These are phyloP conservation scores for Hiodon alosoides DNA, from an alignment of 2,113 vertebrate species.

Conservation along the genomic window DNA sequence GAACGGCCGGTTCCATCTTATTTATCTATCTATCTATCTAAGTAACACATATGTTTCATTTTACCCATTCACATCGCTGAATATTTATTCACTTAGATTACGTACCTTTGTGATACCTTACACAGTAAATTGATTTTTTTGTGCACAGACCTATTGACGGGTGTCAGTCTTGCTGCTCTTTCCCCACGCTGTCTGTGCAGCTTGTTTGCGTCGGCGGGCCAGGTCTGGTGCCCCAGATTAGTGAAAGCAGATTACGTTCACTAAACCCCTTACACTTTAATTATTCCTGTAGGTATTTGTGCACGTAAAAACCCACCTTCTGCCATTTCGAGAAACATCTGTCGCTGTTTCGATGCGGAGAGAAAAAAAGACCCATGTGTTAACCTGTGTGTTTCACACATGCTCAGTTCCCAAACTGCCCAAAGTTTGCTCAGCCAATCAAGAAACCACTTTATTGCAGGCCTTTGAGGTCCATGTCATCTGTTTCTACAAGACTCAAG, in stretches of 20 bases:
- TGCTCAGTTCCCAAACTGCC: too few species aligned
- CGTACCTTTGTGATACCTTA: too few species aligned
- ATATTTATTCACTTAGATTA: too few species aligned
- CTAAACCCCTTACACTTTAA: constrained; percentile 92
- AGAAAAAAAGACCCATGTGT: neutral
- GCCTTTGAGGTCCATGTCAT: too few species aligned
- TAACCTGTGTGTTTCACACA: neutral
- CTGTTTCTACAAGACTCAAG: too few species aligned
- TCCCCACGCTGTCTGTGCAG: neutral
- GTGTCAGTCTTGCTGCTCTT: constrained; percentile 1
- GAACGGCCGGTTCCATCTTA: too few species aligned
- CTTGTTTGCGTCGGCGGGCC: constrained; percentile 1
- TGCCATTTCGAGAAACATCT: constrained; percentile 53
- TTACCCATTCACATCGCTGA: too few species aligned
- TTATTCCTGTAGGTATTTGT: constrained; percentile 87
- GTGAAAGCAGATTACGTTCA: constrained; percentile 76
- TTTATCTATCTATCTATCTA: too few species aligned
- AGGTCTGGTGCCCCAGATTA: constrained; percentile 79
- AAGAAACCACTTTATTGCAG: too few species aligned
- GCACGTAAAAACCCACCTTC: constrained; percentile 60
- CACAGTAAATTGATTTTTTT: too few species aligned
- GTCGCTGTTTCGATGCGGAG: constrained; percentile 22
- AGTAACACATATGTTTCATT: too few species aligned
- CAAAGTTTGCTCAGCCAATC: too few species aligned
- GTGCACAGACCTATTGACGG: neutral